These are phyloP conservation scores for Phocoena phocoena DNA, from an alignment of 2,113 vertebrate genomes.

Conservation along the genomic window DNA sequence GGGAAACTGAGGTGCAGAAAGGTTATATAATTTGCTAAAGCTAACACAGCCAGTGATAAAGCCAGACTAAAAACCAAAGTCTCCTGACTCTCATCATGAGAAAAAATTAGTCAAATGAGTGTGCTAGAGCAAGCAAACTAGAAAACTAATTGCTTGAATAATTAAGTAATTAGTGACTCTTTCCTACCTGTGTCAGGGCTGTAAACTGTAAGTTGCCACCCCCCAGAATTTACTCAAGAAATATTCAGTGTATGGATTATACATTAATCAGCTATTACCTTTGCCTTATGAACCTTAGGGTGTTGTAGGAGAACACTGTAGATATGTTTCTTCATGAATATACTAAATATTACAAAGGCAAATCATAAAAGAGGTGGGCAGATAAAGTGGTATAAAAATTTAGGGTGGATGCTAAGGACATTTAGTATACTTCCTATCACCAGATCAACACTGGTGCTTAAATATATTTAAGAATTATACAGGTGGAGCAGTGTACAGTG, in stretches of 20 bases:
- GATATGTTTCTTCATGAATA: neutral
- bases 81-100: neutral
- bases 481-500: conserved; percentile 84
- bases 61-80: neutral
- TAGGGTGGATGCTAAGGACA: neutral
- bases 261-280: neutral
- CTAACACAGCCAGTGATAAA: neutral
- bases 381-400: neutral
- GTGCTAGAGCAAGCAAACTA: neutral
- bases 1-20: neutral
- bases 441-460: neutral
- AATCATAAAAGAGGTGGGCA: neutral
- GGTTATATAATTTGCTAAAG: neutral
- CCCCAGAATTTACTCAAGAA: neutral
- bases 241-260: neutral
- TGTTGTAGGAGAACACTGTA: neutral
- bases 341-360: neutral
- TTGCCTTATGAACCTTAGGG: neutral
- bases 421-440: neutral
- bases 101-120: neutral
- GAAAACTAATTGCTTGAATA: neutral
- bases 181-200: neutral
- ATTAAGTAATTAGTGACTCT: neutral
- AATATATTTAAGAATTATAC: neutral
- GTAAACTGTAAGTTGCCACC: neutral